phyloP scores from a whole-genome alignment of 1,140 invertebrate species.

The Cydia strobilella region DNA sequence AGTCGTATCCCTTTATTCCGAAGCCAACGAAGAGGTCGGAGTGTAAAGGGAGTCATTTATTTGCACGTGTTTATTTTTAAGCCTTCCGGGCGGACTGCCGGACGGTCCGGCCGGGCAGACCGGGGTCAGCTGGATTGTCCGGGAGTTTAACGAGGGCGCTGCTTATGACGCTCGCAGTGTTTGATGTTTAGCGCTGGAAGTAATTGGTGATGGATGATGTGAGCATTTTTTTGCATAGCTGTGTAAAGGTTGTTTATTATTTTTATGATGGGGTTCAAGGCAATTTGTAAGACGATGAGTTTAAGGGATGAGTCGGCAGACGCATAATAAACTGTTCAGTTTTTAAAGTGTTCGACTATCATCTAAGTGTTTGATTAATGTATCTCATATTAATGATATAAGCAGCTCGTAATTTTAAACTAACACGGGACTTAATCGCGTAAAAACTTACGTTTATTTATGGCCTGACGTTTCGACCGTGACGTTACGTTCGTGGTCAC shows the following conservation, averaged over 20 bases:
- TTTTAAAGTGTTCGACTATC: no score
- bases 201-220: slow-evolving; percentile 25
- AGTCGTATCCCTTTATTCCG: slow-evolving; percentile 25
- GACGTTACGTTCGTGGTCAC: no score
- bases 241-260: neutral
- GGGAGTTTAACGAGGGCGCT: slow-evolving; percentile 25
- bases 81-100: slow-evolving; percentile 7
- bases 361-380: no score
- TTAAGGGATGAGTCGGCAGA: neutral
- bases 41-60: slow-evolving; percentile 42
- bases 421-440: no score
- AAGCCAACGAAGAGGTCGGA: slow-evolving; percentile 20
- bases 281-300: neutral
- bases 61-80: slow-evolving; percentile 47
- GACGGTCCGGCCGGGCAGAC: slow-evolving; percentile 13
- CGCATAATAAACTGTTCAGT: neutral
- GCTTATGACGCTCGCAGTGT: slow-evolving; percentile 18
- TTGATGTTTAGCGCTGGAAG: slow-evolving; percentile 24
- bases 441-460: no score
- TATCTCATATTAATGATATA: no score
- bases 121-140: slow-evolving; percentile 4
- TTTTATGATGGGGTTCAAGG: neutral
- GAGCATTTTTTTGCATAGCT: neutral
- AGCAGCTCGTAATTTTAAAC: no score
- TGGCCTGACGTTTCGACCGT: no score